Conservation (phyloP, 1,140 invertebrate genomes). For the Drosophila fuyamai region DNA sequence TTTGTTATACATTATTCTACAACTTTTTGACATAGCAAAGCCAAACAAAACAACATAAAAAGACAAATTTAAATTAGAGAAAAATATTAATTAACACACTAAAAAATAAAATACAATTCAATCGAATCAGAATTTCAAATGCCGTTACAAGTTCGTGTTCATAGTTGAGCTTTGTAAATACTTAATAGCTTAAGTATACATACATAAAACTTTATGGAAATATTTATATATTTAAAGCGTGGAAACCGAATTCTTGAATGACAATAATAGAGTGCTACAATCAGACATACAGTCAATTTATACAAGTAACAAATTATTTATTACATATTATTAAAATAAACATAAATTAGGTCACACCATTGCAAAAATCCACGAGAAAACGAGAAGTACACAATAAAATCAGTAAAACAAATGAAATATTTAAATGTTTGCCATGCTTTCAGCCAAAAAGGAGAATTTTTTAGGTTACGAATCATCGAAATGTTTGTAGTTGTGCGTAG, state of each 20-base stretch:
- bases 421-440: slow-evolving; percentile 37
- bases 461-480: slow-evolving; percentile 43
- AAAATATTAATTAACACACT: slow-evolving; percentile 4
- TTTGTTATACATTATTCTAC: slow-evolving; percentile 47
- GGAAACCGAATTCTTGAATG: slow-evolving; percentile 57
- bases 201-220: slow-evolving; percentile 50
- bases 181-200: slow-evolving; percentile 81
- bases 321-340: slow-evolving; percentile 32
- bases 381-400: slow-evolving; percentile 10
- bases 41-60: slow-evolving; percentile 9
- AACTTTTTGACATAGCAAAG: slow-evolving; percentile 31
- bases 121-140: slow-evolving; percentile 56
- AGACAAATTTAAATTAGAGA: slow-evolving; percentile 38
- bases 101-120: slow-evolving; percentile 19
- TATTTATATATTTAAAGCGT: slow-evolving; percentile 55
- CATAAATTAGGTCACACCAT: slow-evolving; percentile 21
- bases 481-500: slow-evolving; percentile 70
- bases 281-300: slow-evolving; percentile 50
- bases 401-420: slow-evolving; percentile 2
- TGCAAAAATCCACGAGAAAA: slow-evolving; percentile 5
- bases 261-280: slow-evolving; percentile 39
- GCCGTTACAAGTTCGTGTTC: slow-evolving; percentile 75
- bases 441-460: slow-evolving; percentile 34
- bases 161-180: slow-evolving; percentile 81
- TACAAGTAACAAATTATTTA: slow-evolving; percentile 47